phyloP scores from a whole-genome alignment of 2,888 invertebrate genomes.

The Callimorpha dominula region DNA sequence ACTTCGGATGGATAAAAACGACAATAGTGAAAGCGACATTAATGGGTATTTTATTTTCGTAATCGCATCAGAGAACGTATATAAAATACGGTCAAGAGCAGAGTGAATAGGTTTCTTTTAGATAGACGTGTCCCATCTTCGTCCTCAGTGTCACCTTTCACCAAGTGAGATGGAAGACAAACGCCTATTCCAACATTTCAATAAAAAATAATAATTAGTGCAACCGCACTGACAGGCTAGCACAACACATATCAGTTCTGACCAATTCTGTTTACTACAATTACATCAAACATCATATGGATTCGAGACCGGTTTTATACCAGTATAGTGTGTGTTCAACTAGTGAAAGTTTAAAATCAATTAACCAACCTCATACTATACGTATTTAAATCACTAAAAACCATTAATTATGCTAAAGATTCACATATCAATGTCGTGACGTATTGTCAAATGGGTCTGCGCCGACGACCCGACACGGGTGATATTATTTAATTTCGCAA shows the following conservation, averaged over 20 bases:
- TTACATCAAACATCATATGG: not conserved
- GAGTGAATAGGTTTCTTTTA: too few species aligned
- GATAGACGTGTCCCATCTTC: too few species aligned
- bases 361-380: not conserved
- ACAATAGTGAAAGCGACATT: not conserved
- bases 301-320: not conserved
- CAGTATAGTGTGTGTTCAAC: not conserved
- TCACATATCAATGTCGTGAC: slow-evolving; percentile 24
- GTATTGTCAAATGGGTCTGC: slow-evolving; percentile 28
- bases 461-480: slow-evolving; percentile 36
- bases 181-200: too few species aligned
- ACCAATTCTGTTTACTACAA: not conserved
- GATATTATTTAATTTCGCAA: slow-evolving; percentile 55
- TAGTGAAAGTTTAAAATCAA: not conserved
- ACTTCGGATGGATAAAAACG: not conserved
- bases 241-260: too few species aligned
- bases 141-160: too few species aligned
- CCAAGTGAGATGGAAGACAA: too few species aligned
- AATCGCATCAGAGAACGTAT: not conserved
- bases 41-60: not conserved
- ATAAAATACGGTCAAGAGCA: not conserved
- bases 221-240: too few species aligned
- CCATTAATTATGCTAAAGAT: not conserved
- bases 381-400: not conserved
- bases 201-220: too few species aligned